Percentiles rank a stretch among this genome's conserved stretches.
phyloP scores from a whole-genome alignment of 2,113 vertebrate genomes.

The Corythoichthys intestinalis region DNA sequence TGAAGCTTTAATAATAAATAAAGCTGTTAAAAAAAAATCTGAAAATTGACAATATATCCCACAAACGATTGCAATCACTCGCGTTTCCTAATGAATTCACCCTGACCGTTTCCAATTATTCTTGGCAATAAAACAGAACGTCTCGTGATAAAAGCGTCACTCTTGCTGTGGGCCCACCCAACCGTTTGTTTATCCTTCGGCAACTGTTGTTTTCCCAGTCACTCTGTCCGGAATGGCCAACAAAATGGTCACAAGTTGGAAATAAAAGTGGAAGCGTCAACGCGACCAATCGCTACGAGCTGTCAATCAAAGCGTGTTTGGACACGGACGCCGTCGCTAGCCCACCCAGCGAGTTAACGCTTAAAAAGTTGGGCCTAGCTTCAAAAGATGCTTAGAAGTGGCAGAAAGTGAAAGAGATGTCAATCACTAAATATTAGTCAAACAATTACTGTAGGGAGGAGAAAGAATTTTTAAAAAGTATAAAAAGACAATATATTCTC shows the following conservation, averaged over 20 bases:
- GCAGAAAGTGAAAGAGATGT: conserved; percentile 13
- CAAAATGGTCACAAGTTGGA: conserved; percentile 11
- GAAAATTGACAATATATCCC: no score
- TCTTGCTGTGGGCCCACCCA: conserved; percentile 52
- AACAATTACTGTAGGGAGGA: background rate
- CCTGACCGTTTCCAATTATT: background rate
- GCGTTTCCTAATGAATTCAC: no score
- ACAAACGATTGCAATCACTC: no score
- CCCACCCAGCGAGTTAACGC: conserved; percentile 38
- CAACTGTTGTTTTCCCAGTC: conserved; percentile 39
- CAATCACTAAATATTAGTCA: background rate
- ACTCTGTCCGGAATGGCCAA: conserved; percentile 33
- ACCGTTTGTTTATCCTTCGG: conserved; percentile 12
- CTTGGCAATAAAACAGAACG: background rate
- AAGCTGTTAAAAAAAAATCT: no score
- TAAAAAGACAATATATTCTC: no score
- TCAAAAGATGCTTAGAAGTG: background rate
- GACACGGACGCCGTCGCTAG: conserved; percentile 18
- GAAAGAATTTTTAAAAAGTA: background rate
- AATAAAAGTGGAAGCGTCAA: background rate
- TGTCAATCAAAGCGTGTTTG: conserved; percentile 27
- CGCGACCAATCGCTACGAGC: conserved; percentile 9
- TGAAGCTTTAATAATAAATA: no score
- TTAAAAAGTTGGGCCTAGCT: background rate
- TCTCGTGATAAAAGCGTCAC: conserved; percentile 11